Conservation (phyloP, 2,797 vertebrate genomes). For the Peromyscus eremicus region DNA sequence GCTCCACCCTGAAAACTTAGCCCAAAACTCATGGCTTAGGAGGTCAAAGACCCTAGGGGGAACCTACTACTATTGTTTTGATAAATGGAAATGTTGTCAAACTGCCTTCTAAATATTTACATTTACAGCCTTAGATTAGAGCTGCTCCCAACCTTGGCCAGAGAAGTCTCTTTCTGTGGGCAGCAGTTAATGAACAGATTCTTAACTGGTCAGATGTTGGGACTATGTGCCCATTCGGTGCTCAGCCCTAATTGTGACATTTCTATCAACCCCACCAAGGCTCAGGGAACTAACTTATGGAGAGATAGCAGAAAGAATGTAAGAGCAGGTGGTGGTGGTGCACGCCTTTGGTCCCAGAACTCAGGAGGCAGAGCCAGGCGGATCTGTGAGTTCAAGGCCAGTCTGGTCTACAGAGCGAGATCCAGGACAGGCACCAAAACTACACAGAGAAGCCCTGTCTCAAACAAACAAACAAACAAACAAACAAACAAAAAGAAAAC, state of each 20-base stretch:
- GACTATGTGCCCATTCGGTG: not conserved
- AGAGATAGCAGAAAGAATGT: not conserved
- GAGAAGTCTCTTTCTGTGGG: not conserved
- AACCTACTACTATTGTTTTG: not conserved
- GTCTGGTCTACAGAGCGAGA: no score
- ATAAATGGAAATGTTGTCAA: not conserved
- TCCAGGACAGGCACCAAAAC: no score
- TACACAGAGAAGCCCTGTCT: no score
- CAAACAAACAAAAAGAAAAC: no score
- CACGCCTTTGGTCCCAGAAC: no score
- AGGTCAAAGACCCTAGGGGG: not conserved
- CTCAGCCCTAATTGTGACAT: not conserved
- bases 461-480: no score
- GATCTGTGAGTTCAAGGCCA: no score
- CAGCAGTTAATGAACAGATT: not conserved
- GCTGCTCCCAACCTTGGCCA: not conserved
- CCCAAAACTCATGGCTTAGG: not conserved
- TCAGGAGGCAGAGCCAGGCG: no score
- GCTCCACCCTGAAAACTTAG: not conserved
- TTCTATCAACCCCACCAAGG: not conserved
- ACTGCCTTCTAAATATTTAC: not conserved
- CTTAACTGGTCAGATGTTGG: not conserved
- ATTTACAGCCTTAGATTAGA: not conserved
- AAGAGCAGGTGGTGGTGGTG: no score
- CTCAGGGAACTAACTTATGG: not conserved